Base-by-base conservation (phyloP, 2,113 vertebrate species). In the Rutilus rutilus region DNA sequence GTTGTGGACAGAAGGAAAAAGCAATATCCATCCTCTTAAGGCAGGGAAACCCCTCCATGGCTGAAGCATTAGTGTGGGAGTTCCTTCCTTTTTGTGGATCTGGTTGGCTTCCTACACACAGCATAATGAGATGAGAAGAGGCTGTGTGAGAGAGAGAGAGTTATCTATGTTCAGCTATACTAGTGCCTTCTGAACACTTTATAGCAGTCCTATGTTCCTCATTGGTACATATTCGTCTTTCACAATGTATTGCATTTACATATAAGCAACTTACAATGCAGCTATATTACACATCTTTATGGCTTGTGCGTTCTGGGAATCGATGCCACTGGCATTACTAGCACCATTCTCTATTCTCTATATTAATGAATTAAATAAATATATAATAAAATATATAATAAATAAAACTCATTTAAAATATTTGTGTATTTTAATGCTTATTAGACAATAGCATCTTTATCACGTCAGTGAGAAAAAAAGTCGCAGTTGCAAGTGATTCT, bases 11-110 rank as follows among this genome's bases (percentile, higher is more conserved):
- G 39, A 25, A 23, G 52, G 52, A 80, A 42, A 80, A 19, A 62
- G 42, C 78, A 8, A 27, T 42, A 62, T 27, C 23, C 23, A 25
- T 45, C 78, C 78, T 42, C 33, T 79, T 39, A 59, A n/a, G 45
- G 73, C 82, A 15, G 2, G 67, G 87, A 90, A 92, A 91, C 57
- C 89, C 73, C 78, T 90, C n/a, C 45, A 25, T 85, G 69, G 27
- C 52, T 30, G n/a, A 79, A 76, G 71, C 86, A 90, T 90, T 85
- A 87, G 85, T 2, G 23, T 52, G 60, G 62, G 76, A 42, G 78
- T 74, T 64, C 78, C 73, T 39, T 75, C 74, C 52, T n/a, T 17
- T 30, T 19, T 60, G 33, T 60, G 1, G 6, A 21, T 15, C 5
- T 79, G 23, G 21, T 15, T 15, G 21, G 19, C 11, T 23, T 78